These are phyloP conservation scores for Encarsia formosa DNA, from an alignment of 2,888 invertebrate species.

Conservation along the genomic window DNA sequence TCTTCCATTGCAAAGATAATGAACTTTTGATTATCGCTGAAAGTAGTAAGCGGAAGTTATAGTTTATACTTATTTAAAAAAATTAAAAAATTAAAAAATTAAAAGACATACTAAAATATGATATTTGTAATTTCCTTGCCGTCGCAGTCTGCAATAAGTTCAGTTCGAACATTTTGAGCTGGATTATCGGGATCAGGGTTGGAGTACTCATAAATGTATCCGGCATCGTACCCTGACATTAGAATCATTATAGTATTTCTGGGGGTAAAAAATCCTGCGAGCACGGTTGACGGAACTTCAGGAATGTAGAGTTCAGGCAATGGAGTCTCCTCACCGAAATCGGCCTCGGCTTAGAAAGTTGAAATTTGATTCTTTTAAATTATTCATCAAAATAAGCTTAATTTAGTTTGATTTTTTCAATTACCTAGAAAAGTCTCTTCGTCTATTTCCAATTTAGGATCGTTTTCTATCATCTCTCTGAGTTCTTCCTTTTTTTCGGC, in stretches of 20 bases:
- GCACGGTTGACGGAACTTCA: conserved; percentile 56
- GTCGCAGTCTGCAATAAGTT: conserved; percentile 54
- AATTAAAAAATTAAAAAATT: neutral
- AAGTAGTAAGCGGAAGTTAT: neutral
- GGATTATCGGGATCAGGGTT: conserved; percentile 25
- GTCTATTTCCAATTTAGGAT: conserved; percentile 60
- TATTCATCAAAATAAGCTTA: no score
- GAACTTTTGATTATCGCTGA: conserved; percentile 49
- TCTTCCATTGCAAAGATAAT: conserved; percentile 60
- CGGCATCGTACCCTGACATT: conserved; percentile 64
- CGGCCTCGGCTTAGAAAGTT: conserved; percentile 35
- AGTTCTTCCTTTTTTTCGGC: conserved; percentile 58
- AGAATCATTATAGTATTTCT: conserved; percentile 59
- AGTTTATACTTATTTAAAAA: neutral
- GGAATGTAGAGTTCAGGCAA: conserved; percentile 55
- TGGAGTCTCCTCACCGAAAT: conserved; percentile 57
- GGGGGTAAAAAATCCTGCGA: conserved; percentile 57
- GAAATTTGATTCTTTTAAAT: no score
- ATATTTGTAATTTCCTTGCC: conserved; percentile 59
- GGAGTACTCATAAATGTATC: conserved; percentile 62
- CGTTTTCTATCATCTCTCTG: conserved; percentile 55
- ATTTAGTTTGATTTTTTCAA: no score
- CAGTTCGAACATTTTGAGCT: conserved; percentile 52
- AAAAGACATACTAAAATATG: conserved; percentile 53
- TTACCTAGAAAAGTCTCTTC: conserved; percentile 62